These are phyloP conservation scores for Limanda limanda DNA, from an alignment of 2,113 vertebrate genomes.

Conservation along the genomic window DNA sequence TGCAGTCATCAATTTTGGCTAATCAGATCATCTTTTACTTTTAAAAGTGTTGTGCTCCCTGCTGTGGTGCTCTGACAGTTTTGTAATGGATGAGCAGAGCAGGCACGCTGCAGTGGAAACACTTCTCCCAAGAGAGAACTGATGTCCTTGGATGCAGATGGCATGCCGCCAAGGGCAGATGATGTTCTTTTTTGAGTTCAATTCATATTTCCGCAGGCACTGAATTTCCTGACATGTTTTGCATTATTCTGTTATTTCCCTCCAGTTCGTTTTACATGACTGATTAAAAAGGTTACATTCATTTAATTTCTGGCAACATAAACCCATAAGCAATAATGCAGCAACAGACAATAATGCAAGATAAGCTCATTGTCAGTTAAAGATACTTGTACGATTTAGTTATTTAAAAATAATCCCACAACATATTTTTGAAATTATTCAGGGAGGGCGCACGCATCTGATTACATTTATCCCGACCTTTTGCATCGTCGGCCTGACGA, in stretches of 20 bases:
- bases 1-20: slow-evolving; percentile 2
- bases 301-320: slow-evolving; percentile 3
- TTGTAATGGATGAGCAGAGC: slow-evolving; percentile 46
- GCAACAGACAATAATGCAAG: not conserved
- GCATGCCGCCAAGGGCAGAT: slow-evolving; percentile 47
- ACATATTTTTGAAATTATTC: not conserved
- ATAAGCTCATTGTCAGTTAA: not conserved
- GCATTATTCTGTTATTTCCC: slow-evolving; percentile 16
- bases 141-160: slow-evolving; percentile 63
- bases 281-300: slow-evolving; percentile 27
- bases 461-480: no score
- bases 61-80: slow-evolving; percentile 36
- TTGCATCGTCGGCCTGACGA: no score
- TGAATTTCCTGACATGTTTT: slow-evolving; percentile 3
- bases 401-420: not conserved
- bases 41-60: not conserved
- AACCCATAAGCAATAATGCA: not conserved
- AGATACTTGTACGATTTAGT: not conserved
- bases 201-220: slow-evolving; percentile 36
- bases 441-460: no score
- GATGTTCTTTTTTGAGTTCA: slow-evolving; percentile 39
- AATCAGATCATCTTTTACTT: slow-evolving; percentile 4
- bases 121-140: slow-evolving; percentile 34
- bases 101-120: slow-evolving; percentile 5
- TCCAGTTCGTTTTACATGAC: slow-evolving; percentile 12